These are phyloP conservation scores for Loris lydekkerianus DNA, from an alignment of 2,797 vertebrate species.

Conservation along the genomic window DNA sequence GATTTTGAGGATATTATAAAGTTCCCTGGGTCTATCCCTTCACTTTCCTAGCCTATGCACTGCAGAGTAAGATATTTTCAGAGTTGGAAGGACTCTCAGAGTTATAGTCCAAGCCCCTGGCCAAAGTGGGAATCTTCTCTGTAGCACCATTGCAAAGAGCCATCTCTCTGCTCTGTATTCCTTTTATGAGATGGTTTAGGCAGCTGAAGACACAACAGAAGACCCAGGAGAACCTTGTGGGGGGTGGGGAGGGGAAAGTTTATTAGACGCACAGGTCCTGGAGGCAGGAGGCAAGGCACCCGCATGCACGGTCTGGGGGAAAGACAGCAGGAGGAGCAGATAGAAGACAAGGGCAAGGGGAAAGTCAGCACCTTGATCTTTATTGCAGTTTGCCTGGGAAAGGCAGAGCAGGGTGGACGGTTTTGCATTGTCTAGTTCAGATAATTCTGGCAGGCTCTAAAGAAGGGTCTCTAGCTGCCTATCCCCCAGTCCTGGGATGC, in stretches of 20 bases:
- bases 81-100: background rate
- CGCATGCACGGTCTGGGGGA: rapidly evolving
- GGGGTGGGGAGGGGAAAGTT: background rate
- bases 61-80: background rate
- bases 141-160: background rate
- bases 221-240: background rate
- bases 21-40: background rate
- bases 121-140: background rate
- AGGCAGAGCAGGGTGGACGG: background rate
- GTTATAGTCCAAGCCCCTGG: background rate
- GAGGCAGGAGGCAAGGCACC: background rate
- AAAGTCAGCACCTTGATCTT: background rate
- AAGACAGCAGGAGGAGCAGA: background rate
- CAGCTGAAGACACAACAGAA: background rate
- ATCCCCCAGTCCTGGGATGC: background rate
- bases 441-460: too few species aligned
- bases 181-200: background rate
- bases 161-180: background rate
- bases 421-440: background rate
- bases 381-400: background rate
- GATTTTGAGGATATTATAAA: background rate
- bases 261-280: background rate
- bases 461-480: background rate
- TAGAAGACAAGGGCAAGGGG: background rate
- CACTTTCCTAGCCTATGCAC: background rate